phyloP scores from a whole-genome alignment of 2,113 vertebrate species.

The Macrotus californicus region DNA sequence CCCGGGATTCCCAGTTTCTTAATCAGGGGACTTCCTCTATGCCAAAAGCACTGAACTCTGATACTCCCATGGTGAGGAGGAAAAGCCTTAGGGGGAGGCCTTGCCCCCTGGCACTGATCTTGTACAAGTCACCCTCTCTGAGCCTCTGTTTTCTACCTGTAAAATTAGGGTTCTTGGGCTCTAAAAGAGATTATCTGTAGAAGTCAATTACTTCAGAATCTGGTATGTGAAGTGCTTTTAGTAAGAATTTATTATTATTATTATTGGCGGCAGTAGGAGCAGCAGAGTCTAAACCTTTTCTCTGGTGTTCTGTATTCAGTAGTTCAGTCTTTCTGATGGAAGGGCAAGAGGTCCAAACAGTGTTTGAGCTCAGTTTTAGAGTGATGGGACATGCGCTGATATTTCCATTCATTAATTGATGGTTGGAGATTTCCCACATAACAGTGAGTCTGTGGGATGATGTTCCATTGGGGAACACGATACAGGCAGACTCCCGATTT shows the following conservation, averaged over 20 bases:
- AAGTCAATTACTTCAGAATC: neutral
- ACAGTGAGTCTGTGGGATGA: neutral
- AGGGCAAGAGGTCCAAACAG: neutral
- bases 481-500: neutral
- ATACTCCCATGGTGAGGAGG: neutral
- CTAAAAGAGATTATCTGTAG: neutral
- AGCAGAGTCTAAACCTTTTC: neutral
- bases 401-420: neutral
- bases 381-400: neutral
- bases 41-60: neutral
- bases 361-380: neutral
- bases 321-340: neutral
- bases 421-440: neutral
- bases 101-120: neutral
- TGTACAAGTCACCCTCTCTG: too few species aligned
- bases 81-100: neutral
- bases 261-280: neutral
- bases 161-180: neutral
- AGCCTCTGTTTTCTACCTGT: neutral
- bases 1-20: neutral
- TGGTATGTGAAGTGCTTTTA: neutral
- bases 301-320: neutral
- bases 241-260: neutral
- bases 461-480: neutral
- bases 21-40: neutral